Evolutionary conservation across 2,113 vertebrate genomes (phyloP).

Genomic region (Pygoscelis antarcticus): DNA sequence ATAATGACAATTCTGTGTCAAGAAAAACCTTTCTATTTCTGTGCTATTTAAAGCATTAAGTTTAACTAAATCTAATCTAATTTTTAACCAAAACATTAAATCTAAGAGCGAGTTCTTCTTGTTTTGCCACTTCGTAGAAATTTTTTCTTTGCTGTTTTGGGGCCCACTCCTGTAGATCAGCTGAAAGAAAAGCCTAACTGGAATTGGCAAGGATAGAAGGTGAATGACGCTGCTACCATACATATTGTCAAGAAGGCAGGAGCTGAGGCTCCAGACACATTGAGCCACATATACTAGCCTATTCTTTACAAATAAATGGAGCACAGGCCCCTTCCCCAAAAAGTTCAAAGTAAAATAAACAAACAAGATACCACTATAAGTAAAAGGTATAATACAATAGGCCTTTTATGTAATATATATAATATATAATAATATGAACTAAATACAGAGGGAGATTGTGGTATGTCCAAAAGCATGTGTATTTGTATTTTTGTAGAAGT

Average conservation of each 20-base stretch:
- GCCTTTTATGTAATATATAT: too few relatives aligned
- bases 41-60: background rate
- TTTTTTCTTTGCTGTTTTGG: background rate
- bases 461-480: background rate
- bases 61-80: too few relatives aligned
- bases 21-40: background rate
- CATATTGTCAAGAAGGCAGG: background rate
- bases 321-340: background rate
- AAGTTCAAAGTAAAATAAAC: background rate
- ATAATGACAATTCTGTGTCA: background rate
- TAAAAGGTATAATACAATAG: background rate
- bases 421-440: background rate
- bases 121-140: background rate
- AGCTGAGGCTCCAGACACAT: background rate
- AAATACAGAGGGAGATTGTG: background rate
- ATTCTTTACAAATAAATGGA: background rate
- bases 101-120: background rate
- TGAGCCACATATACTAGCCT: rapidly evolving
- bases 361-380: background rate
- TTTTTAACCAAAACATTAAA: background rate
- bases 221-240: background rate
- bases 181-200: background rate
- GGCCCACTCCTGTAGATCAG: background rate
- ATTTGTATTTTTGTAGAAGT: background rate
- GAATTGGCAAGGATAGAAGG: background rate